A percentile compares a stretch with the other conserved stretches of the same genome.
Conservation (phyloP, 2,113 vertebrate species). For the Tetrax tetrax region DNA sequence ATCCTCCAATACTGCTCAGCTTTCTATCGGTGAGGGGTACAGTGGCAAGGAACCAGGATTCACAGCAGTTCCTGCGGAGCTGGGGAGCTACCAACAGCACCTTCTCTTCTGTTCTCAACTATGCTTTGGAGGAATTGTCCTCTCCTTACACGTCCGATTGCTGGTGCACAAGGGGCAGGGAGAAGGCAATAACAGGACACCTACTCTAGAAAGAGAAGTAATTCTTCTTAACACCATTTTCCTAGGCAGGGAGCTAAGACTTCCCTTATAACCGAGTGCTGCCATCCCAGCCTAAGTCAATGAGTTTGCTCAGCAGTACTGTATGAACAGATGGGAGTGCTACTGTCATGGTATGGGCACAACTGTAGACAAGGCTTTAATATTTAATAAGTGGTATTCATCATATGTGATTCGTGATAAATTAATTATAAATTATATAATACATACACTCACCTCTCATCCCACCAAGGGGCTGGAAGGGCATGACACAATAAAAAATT, state of each 20-base stretch:
- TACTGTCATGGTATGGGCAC: neutral
- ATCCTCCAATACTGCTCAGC: neutral
- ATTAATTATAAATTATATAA: constrained; percentile 65
- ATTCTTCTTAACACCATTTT: neutral
- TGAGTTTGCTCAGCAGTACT: neutral
- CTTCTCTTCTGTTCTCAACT: neutral
- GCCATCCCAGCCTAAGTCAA: neutral
- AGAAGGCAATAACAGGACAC: neutral
- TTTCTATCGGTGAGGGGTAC: neutral
- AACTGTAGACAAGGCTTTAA: constrained; percentile 7
- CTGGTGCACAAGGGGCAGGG: neutral
- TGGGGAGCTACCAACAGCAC: neutral
- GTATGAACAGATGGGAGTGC: neutral
- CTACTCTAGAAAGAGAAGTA: neutral
- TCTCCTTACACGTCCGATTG: neutral
- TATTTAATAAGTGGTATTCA: constrained; percentile 48
- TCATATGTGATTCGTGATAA: constrained; percentile 38
- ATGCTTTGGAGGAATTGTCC: fast-evolving
- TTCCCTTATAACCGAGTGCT: neutral
- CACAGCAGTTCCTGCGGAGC: neutral
- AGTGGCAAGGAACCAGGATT: neutral
- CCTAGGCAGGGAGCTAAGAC: neutral
- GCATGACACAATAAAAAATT: constrained; percentile 38
- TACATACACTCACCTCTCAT: constrained; percentile 15
- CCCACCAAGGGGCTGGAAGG: constrained; percentile 1